These are phyloP conservation scores for Nebria ingens DNA, from an alignment of 1,140 invertebrate genomes.

Conservation along the genomic window DNA sequence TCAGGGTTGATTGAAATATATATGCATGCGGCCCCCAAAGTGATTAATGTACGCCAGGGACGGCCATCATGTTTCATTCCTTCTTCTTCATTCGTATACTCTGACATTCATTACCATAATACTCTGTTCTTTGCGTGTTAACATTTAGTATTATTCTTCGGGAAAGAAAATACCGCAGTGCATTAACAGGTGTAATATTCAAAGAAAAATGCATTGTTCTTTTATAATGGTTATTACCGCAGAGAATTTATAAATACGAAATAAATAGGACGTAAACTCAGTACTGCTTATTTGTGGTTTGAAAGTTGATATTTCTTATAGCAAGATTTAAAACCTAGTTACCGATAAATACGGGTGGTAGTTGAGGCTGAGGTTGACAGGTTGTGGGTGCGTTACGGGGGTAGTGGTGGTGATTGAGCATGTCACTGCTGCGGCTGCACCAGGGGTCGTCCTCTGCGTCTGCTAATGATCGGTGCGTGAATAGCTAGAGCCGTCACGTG, in stretches of 20 bases:
- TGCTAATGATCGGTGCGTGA: background rate
- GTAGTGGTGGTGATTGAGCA: background rate
- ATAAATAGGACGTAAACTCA: too few relatives aligned
- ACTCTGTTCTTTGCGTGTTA: background rate
- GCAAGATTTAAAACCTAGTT: too few relatives aligned
- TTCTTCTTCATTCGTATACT: background rate
- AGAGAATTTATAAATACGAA: too few relatives aligned
- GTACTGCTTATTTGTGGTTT: too few relatives aligned
- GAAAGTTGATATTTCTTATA: too few relatives aligned
- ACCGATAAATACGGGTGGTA: too few relatives aligned
- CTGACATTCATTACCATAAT: background rate
- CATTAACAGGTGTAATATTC: background rate
- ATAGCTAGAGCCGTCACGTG: background rate
- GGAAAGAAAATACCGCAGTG: background rate
- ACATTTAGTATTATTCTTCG: background rate
- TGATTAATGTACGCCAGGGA: background rate
- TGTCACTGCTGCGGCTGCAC: background rate
- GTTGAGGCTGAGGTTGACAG: too few relatives aligned
- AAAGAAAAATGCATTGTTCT: too few relatives aligned
- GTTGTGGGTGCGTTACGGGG: background rate
- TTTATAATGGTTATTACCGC: too few relatives aligned
- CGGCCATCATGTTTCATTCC: background rate
- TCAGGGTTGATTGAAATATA: slow-evolving; percentile 9
- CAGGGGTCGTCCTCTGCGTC: background rate
- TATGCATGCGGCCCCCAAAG: background rate